Percentiles rank a stretch among this genome's conserved stretches.
Conservation (phyloP, 2,113 vertebrate species). For the Mormoops blainvillei region DNA sequence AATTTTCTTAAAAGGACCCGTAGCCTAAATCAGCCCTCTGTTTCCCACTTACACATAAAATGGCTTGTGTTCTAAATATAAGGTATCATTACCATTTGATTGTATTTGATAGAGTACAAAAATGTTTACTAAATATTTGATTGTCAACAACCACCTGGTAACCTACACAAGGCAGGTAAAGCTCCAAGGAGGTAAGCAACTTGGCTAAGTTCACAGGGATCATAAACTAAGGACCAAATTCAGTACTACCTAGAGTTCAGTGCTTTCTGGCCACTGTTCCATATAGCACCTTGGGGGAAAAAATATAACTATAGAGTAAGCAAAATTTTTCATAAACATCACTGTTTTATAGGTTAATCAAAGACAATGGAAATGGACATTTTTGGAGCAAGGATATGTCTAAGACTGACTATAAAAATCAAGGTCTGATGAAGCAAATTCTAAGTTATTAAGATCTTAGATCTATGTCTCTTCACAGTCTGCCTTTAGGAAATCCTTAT, state of each 20-base stretch:
- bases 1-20: slow-evolving; percentile 1
- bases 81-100: neutral
- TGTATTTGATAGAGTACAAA: neutral
- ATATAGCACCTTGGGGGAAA: neutral
- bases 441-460: neutral
- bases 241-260: neutral
- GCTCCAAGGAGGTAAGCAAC: neutral
- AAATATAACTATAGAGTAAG: neutral
- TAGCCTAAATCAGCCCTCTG: neutral
- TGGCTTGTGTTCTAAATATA: neutral
- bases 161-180: neutral
- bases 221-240: neutral
- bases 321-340: neutral
- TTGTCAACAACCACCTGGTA: neutral
- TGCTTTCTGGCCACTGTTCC: neutral
- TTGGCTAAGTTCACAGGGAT: neutral
- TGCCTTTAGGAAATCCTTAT: neutral
- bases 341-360: neutral
- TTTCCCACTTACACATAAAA: neutral
- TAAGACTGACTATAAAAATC: slow-evolving; percentile 2
- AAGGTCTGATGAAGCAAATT: neutral
- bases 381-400: neutral
- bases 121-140: neutral
- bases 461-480: neutral
- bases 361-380: neutral